Evolutionary conservation across 2,888 invertebrate genomes (phyloP).

Genomic region (Auanema sp.): DNA sequence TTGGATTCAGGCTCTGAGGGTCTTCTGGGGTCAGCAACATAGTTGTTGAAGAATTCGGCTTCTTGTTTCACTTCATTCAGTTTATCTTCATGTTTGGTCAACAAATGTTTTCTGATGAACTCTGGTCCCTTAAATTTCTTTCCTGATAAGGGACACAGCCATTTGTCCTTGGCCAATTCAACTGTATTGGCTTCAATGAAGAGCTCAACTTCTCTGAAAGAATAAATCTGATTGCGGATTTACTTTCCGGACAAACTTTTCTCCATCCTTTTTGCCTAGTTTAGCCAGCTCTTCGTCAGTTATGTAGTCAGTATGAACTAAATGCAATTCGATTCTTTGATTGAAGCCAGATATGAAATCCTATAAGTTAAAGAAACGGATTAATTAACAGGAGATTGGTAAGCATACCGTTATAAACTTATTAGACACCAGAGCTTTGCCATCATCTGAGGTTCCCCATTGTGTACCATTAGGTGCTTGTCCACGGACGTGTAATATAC

Average conservation of each 20-base stretch:
- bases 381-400: neutral
- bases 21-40: conserved; percentile 85
- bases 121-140: conserved; percentile 99
- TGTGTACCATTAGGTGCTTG: conserved; percentile 79
- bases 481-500: conserved; percentile 94
- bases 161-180: conserved; percentile 94
- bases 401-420: conserved; percentile 28
- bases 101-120: conserved; percentile 95
- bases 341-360: conserved; percentile 75
- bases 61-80: conserved; percentile 95
- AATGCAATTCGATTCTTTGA: conserved; percentile 81
- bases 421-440: conserved; percentile 41
- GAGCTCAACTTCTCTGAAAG: conserved; percentile 79
- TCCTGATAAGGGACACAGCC: conserved; percentile 96
- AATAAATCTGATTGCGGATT: neutral
- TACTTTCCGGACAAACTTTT: conserved; percentile 66
- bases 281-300: conserved; percentile 79
- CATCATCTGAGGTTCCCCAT: conserved; percentile 66
- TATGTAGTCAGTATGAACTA: conserved; percentile 78
- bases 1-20: conserved; percentile 79
- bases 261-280: conserved; percentile 80
- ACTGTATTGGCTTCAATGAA: conserved; percentile 94
- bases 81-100: conserved; percentile 94
- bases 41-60: conserved; percentile 94
- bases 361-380: conserved; percentile 4